phyloP scores from a whole-genome alignment of 2,113 vertebrate genomes.

The Suricata suricatta region DNA sequence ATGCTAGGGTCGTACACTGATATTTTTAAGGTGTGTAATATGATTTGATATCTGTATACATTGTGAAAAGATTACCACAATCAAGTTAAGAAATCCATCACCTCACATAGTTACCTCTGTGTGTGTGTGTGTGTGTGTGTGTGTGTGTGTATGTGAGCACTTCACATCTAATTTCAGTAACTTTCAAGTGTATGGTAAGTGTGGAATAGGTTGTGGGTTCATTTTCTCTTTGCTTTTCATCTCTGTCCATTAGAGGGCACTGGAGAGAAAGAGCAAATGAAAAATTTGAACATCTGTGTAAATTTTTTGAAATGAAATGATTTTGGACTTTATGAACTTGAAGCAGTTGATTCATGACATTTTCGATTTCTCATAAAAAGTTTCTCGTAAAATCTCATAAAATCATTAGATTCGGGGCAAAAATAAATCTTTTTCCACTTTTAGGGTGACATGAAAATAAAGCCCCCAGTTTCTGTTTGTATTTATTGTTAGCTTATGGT shows the following conservation, averaged over 20 bases:
- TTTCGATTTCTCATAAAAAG: slow-evolving; percentile 12
- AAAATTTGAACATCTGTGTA: background rate
- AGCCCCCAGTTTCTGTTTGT: background rate
- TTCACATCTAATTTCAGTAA: background rate
- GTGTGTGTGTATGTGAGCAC: background rate
- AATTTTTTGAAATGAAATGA: slow-evolving; percentile 21
- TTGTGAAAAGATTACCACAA: background rate
- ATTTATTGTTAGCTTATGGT: background rate
- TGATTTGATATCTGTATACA: background rate
- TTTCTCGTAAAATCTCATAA: slow-evolving; percentile 1
- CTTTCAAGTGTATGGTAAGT: background rate
- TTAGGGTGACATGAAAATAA: background rate
- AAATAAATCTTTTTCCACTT: background rate
- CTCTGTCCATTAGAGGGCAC: slow-evolving; percentile 51
- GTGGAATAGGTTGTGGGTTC: background rate
- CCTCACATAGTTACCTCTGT: background rate
- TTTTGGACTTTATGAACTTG: slow-evolving; percentile 35
- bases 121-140: background rate
- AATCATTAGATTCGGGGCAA: background rate
- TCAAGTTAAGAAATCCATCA: background rate
- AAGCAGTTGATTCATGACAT: background rate
- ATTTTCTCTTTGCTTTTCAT: slow-evolving; percentile 16
- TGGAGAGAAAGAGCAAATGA: slow-evolving; percentile 12
- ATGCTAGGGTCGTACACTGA: background rate
- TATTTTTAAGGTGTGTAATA: background rate